These are phyloP conservation scores for Emberiza fucata DNA, from an alignment of 2,113 vertebrate species.

Conservation along the genomic window DNA sequence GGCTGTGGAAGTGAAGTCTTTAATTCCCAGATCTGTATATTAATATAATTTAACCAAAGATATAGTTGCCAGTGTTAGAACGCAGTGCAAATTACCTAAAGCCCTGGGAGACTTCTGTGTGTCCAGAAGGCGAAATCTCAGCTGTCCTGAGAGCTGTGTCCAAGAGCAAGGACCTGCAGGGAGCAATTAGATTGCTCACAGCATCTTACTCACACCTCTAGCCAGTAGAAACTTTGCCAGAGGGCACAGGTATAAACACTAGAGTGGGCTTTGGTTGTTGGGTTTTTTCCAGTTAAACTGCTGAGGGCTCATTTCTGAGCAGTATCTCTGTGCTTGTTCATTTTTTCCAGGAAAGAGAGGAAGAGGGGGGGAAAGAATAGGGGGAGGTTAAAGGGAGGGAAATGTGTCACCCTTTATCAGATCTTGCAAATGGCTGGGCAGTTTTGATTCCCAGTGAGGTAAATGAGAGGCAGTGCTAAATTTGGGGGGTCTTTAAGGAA, in stretches of 20 bases:
- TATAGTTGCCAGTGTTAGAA: conserved; percentile 60
- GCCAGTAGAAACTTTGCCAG: conserved; percentile 66
- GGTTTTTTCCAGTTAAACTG: conserved; percentile 67
- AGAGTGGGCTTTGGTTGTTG: conserved; percentile 52
- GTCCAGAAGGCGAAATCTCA: conserved; percentile 69
- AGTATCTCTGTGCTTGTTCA: conserved; percentile 29
- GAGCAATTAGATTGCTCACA: conserved; percentile 74
- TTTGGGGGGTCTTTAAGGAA: background rate
- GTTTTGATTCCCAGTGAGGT: conserved; percentile 2
- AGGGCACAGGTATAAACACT: conserved; percentile 65
- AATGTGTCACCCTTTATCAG: conserved; percentile 28
- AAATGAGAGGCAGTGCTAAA: background rate
- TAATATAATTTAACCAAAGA: conserved; percentile 64
- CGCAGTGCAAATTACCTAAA: conserved; percentile 50
- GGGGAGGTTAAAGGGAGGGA: conserved; percentile 47
- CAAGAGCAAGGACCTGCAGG: conserved; percentile 70
- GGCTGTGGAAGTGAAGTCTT: background rate
- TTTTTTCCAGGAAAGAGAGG: conserved; percentile 8
- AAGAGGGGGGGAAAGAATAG: background rate
- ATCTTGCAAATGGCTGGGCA: conserved; percentile 30
- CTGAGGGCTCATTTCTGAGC: conserved; percentile 67
- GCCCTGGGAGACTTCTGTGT: conserved; percentile 59
- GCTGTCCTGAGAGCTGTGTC: conserved; percentile 67
- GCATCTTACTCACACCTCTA: conserved; percentile 64
- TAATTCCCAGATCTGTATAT: conserved; percentile 47